These are phyloP conservation scores for Baccha elongata DNA, from an alignment of 2,888 invertebrate species.

Conservation along the genomic window DNA sequence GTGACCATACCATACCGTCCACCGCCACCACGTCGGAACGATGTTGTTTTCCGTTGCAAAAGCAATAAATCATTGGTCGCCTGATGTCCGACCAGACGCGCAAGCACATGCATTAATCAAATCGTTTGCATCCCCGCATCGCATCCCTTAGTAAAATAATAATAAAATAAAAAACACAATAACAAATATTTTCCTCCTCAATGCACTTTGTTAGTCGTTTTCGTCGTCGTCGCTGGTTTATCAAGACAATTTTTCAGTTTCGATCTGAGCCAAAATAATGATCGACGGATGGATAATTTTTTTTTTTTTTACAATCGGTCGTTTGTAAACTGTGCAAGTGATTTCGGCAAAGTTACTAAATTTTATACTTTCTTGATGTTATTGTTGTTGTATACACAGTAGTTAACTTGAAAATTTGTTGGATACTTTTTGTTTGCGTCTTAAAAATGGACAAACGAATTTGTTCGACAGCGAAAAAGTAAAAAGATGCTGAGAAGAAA, in stretches of 20 bases:
- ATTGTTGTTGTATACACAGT: not conserved
- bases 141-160: not conserved
- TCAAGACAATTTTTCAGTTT: constrained; percentile 47
- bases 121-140: constrained; percentile 31
- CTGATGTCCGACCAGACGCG: constrained; percentile 74
- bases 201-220: constrained; percentile 28
- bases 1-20: not conserved
- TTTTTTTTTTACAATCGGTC: constrained; percentile 25
- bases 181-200: constrained; percentile 35
- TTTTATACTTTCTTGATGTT: constrained; percentile 17
- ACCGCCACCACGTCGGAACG: constrained; percentile 40
- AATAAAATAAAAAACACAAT: constrained; percentile 6
- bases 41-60: constrained; percentile 64
- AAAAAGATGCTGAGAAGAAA: constrained; percentile 22
- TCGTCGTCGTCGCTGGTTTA: constrained; percentile 16
- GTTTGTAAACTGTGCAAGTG: constrained; percentile 25
- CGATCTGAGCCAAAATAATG: constrained; percentile 67
- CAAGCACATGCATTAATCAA: constrained; percentile 72
- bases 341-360: constrained; percentile 37
- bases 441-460: not conserved
- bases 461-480: constrained; percentile 4
- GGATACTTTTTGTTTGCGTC: not conserved
- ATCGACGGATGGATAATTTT: constrained; percentile 53
- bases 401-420: constrained; percentile 1
- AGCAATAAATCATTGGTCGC: constrained; percentile 71